These are phyloP conservation scores for Platysteira castanea DNA, from an alignment of 2,113 vertebrate species.

Conservation along the genomic window DNA sequence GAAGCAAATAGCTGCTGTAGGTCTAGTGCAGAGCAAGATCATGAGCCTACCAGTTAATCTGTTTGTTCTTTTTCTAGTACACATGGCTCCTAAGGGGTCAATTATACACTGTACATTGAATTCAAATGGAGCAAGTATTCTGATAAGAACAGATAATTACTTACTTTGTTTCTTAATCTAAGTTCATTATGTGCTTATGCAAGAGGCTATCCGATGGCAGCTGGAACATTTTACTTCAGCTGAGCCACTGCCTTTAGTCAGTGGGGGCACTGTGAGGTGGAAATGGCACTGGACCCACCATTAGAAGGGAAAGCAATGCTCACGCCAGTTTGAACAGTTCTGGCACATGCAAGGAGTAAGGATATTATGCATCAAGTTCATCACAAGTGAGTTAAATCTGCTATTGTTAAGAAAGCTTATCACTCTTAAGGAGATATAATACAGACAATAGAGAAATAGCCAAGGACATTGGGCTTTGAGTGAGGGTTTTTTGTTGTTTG, in stretches of 20 bases:
- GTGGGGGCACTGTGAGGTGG: neutral
- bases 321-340: neutral
- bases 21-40: neutral
- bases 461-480: neutral
- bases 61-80: neutral
- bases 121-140: neutral
- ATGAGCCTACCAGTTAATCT: neutral
- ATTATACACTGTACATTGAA: neutral
- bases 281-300: neutral
- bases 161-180: constrained; percentile 13
- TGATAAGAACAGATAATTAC: neutral
- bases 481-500: too few relatives aligned
- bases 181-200: constrained; percentile 43
- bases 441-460: neutral
- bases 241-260: neutral
- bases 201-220: neutral
- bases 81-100: neutral
- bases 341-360: neutral
- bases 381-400: neutral
- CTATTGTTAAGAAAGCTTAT: neutral
- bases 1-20: neutral
- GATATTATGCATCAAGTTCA: neutral
- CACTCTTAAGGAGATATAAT: neutral
- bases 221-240: neutral
- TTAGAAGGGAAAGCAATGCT: accelerated